Evolutionary conservation across 92 coral and sea anemone species (phyloP), one percentile per base, ranked within the genome.

Genomic region (Zoanthus solanderi): DNA sequence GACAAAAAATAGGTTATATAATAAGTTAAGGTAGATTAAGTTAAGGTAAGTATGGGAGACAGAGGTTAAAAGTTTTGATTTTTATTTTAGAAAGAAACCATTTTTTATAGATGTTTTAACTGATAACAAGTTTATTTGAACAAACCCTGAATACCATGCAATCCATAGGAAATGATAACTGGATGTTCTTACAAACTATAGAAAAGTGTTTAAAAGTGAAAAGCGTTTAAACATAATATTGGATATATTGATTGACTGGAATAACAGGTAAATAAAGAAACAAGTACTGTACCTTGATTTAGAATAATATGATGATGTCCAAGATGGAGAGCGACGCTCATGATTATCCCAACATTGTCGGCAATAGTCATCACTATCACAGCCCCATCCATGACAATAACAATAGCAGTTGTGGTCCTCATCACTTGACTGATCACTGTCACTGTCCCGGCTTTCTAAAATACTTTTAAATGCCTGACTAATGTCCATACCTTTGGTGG

Each of bases 371-470:
- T 46, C 53, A 60, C 34, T 56, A 42, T 80, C 57, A 46, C 45
- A 34, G 12, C 53, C n/a, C 13, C 18, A 46, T 4, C 60, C 87
- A 45, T 76, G 74, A 23, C 60, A 37, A 13, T 0, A 87, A 30
- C 88, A 87, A 31, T 84, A 79, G 11, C 78, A 87, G 29, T 89
- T 83, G 28, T 29, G 53, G 50, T 91, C 82, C 5, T 52, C 56
- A 32, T 85, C 86, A 42, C 93, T 91, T 37, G 91, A 83, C 7
- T 88, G 50, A n/a, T 80, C 68, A 68, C 88, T 80, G 61, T 67
- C 50, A 37, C 42, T 56, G 80, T 78, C 71, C 58, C 69, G 17
- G 52, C 69, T 71, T 6, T 83, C 56, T 4, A 91, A 29, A 18
- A 68, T 74, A n/a, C 67, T 83, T 58, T 71, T 91, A 8, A 82